These are phyloP conservation scores for Hirtodrosophila duncani DNA, from an alignment of 2,888 invertebrate species.

Conservation along the genomic window DNA sequence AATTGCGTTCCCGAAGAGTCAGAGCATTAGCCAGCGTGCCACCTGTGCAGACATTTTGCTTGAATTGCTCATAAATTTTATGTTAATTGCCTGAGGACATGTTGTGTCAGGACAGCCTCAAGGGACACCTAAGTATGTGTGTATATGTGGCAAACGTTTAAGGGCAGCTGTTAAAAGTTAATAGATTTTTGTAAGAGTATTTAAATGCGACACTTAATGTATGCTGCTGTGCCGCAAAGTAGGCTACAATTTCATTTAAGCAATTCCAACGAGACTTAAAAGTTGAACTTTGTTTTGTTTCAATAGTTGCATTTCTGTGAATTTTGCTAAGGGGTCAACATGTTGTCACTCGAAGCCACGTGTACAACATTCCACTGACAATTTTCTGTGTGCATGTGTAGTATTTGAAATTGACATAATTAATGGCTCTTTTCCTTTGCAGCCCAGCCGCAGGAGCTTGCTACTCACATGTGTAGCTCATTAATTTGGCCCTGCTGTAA, in stretches of 20 bases:
- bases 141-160: background rate
- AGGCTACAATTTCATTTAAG: conserved; percentile 17
- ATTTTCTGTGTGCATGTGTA: too few species aligned
- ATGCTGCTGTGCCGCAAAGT: conserved; percentile 14
- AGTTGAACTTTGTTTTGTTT: too few species aligned
- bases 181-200: too few species aligned
- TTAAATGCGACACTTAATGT: background rate
- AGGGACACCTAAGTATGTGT: background rate
- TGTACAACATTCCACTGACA: too few species aligned
- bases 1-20: conserved; percentile 38
- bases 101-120: conserved; percentile 10
- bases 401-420: too few species aligned
- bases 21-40: conserved; percentile 23
- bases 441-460: too few species aligned
- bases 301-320: too few species aligned
- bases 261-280: too few species aligned
- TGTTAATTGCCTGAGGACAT: conserved; percentile 54
- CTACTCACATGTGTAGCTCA: conserved; percentile 43
- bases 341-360: too few species aligned
- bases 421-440: too few species aligned
- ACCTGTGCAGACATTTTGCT: conserved; percentile 43
- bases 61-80: conserved; percentile 59
- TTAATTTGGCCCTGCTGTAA: conserved; percentile 31
- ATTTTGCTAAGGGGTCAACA: too few species aligned
- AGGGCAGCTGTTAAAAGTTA: conserved; percentile 22